Percentiles rank a stretch among this genome's conserved stretches.
Evolutionary conservation across 2,888 invertebrate species (phyloP).

Genomic region (Lasioglossum malachurum): DNA sequence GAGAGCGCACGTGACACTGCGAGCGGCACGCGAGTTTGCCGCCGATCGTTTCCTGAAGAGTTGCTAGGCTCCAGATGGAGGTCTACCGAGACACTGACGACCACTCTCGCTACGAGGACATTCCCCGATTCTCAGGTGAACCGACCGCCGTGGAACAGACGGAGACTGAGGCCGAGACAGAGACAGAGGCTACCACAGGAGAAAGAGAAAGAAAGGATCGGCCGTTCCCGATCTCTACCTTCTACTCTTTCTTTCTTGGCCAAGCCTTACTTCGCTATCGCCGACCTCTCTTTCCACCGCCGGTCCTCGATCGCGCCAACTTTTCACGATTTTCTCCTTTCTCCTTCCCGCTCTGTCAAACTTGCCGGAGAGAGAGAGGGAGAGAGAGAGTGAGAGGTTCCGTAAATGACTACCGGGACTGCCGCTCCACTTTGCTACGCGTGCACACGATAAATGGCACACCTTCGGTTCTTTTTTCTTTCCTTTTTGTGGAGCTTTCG

Average conservation of each 20-base stretch:
- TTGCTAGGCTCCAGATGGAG: conserved; percentile 66
- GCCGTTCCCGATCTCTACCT: conserved; percentile 53
- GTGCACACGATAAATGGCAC: background rate
- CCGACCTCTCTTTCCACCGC: conserved; percentile 12
- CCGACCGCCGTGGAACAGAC: conserved; percentile 34
- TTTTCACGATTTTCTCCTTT: conserved; percentile 72
- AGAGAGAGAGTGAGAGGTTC: conserved; percentile 45
- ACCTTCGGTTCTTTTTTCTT: background rate
- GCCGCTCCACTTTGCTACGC: conserved; percentile 29
- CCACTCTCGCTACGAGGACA: conserved; percentile 70
- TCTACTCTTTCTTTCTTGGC: conserved; percentile 43
- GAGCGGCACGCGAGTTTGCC: conserved; percentile 39
- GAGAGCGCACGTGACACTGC: conserved; percentile 48
- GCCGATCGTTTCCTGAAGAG: conserved; percentile 43
- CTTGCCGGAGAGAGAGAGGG: conserved; percentile 33
- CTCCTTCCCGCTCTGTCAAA: conserved; percentile 19
- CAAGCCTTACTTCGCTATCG: conserved; percentile 24
- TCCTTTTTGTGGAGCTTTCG: background rate
- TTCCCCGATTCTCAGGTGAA: conserved; percentile 69
- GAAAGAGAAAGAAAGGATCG: conserved; percentile 39
- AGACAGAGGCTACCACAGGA: conserved; percentile 5
- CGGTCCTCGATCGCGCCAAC: conserved; percentile 11
- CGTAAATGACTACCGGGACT: conserved; percentile 56
- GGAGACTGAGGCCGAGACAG: background rate
- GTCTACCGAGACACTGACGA: conserved; percentile 74